Evolutionary conservation across 2,888 invertebrate genomes (phyloP), one percentile per base, ranked within the genome.

Genomic region (Philopedon plagiatum): DNA sequence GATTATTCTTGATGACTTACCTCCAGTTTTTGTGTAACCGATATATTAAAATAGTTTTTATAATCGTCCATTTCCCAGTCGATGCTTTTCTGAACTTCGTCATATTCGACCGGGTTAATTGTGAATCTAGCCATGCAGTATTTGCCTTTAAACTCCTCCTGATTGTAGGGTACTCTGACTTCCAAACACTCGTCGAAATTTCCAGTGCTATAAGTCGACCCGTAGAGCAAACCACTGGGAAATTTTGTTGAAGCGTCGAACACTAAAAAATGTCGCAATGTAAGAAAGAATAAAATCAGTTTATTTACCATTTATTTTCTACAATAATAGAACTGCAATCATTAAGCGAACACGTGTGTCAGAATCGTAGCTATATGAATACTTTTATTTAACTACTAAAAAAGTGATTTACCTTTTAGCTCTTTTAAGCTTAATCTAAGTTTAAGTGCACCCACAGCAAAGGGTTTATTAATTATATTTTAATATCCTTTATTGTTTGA

Each of bases 161-260:
- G 60, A 1, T 73, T 65, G 2, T 76, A 60, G 18, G 77, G 74
- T 15, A 79, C 78, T 56, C 75, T 75, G 37, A 85, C 81, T 69
- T 82, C 78, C 11, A 91, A 83, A 78, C 92, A 92, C 83, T 92
- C 91, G 81, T 92, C 92, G 79, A 90, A 92, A 83, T 92, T 91
- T 0, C 92, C 92, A 68, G 92, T 86, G 68, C 91, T 91, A 83
- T 89, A 91, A 0, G 89, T 87, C 1, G 90, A 89, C 1, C 91
- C 92, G 72, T 88, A 89, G 19, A 91, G 87, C 2, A 92, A 83
- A 15, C 92, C 92, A 78, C 87, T 88, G 0, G 91, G 89, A 13
- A 90, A 89, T 81, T 92, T 92, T 0, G 90, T 90, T 15, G 90
- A 90, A 1, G 92, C 89, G 78, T 92, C 92, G 83, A 91, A 92